phyloP scores from a whole-genome alignment of 2,113 vertebrate species.

The Setophaga petechia region DNA sequence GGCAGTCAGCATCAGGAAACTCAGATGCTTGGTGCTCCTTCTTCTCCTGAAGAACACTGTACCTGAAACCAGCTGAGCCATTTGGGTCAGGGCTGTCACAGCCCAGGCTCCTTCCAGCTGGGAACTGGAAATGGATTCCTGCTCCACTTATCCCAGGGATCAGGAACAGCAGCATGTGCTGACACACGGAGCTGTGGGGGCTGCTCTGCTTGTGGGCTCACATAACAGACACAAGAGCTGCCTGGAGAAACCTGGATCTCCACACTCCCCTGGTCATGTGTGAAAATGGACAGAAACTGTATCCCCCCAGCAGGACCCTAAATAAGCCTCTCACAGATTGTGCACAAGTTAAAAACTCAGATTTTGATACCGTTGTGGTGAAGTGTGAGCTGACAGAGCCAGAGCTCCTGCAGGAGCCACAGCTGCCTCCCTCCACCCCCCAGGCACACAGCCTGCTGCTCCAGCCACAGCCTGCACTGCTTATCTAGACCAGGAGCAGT shows the following conservation, averaged over 20 bases:
- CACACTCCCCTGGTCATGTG: background rate
- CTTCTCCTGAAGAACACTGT: background rate
- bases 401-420: background rate
- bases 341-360: background rate
- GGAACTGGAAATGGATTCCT: background rate
- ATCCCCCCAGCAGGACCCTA: background rate
- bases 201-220: background rate
- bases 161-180: background rate
- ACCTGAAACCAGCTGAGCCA: background rate
- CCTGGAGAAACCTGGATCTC: background rate
- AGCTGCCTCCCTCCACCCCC: background rate
- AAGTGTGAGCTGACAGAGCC: background rate
- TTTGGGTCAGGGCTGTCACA: background rate
- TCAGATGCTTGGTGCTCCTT: background rate
- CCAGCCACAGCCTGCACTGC: background rate
- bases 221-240: background rate
- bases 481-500: background rate
- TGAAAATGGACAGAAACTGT: background rate
- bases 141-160: fast-evolving
- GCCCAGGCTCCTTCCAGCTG: background rate
- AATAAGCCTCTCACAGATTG: background rate
- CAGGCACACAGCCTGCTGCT: background rate
- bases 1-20: background rate
- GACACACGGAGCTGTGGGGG: background rate
- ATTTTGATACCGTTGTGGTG: fast-evolving